A percentile compares a stretch with the other conserved stretches of the same genome.
phyloP scores from a whole-genome alignment of 2,888 invertebrate species.

The Cremastinae sp. region DNA sequence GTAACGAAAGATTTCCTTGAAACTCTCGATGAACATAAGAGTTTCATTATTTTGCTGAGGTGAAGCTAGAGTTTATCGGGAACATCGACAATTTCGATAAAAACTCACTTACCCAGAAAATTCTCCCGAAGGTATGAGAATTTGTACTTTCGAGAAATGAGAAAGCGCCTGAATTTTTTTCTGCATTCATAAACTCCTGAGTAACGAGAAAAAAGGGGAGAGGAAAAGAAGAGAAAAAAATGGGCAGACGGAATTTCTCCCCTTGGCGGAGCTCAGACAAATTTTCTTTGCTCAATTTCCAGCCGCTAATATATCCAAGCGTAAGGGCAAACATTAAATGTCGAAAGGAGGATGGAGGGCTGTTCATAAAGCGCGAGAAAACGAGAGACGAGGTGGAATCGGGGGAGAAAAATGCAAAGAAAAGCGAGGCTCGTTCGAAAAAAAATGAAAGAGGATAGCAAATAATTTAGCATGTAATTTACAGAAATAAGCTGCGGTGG shows the following conservation, averaged over 20 bases:
- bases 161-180: no score
- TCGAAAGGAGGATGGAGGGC: constrained; percentile 13
- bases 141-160: not conserved
- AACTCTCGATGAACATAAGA: constrained; percentile 71
- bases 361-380: constrained; percentile 32
- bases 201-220: constrained; percentile 4
- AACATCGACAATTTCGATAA: constrained; percentile 44
- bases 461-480: constrained; percentile 57
- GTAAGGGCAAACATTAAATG: constrained; percentile 32
- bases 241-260: constrained; percentile 16
- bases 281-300: constrained; percentile 39
- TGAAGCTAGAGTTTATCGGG: constrained; percentile 6
- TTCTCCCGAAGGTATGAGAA: no score
- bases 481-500: constrained; percentile 56
- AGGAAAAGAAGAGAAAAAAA: constrained; percentile 5
- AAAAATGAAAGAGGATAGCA: constrained; percentile 16
- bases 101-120: constrained; percentile 14
- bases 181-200: no score
- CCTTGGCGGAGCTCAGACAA: constrained; percentile 17
- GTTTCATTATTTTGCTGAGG: constrained; percentile 70
- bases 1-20: constrained; percentile 65
- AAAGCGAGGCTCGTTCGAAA: constrained; percentile 20
- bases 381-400: constrained; percentile 23
- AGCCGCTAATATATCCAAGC: constrained; percentile 17
- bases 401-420: constrained; percentile 26